Percentiles rank a stretch among this genome's conserved stretches.
Evolutionary conservation across 2,113 vertebrate genomes (phyloP).

Genomic region (Dicaeum eximium): DNA sequence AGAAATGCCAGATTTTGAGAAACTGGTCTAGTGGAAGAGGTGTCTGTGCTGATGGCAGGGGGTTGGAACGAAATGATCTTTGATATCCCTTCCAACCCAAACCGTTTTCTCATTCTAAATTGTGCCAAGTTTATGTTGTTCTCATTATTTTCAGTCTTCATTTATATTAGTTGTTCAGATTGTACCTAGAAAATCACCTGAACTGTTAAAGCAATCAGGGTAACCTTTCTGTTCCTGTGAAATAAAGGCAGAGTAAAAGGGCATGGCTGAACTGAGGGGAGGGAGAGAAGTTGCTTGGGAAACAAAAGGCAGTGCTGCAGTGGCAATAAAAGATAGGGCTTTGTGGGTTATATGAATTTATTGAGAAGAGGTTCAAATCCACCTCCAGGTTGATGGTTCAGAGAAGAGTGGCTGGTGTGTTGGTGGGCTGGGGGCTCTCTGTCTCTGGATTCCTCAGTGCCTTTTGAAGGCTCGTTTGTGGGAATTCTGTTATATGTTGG

Average conservation of each 20-base stretch:
- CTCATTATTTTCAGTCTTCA: not conserved
- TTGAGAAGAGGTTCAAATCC: not conserved
- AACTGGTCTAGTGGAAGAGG: not conserved
- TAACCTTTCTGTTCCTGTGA: not conserved
- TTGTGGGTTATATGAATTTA: not conserved
- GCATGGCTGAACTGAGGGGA: not conserved
- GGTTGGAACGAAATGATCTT: rapidly evolving
- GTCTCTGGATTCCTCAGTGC: not conserved
- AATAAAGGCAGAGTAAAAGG: not conserved
- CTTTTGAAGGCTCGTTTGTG: not conserved
- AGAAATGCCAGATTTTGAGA: not conserved
- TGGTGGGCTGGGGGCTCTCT: not conserved
- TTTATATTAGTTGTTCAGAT: not conserved
- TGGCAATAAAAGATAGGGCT: not conserved
- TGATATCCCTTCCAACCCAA: not conserved
- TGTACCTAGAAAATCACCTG: not conserved
- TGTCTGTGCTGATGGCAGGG: not conserved
- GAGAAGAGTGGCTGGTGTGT: not conserved
- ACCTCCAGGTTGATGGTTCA: not conserved
- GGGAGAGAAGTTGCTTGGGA: not conserved
- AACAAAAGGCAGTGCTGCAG: not conserved
- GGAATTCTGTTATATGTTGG: not conserved
- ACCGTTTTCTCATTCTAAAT: not conserved
- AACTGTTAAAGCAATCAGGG: not conserved
- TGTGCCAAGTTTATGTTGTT: not conserved